phyloP scores from a whole-genome alignment of 2,888 invertebrate genomes.

The Syrphus vitripennis region DNA sequence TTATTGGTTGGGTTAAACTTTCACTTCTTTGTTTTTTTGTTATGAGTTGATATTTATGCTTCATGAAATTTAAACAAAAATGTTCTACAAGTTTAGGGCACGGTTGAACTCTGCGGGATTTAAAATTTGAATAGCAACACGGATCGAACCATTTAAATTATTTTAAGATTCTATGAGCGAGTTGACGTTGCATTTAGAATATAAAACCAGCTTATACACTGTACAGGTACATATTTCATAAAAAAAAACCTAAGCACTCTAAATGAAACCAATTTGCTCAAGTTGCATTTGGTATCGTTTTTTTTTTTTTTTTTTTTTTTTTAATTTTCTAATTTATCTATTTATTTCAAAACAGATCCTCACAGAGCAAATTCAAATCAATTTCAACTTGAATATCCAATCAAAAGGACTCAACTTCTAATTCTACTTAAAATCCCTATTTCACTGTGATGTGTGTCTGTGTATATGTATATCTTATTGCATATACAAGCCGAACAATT shows the following conservation, averaged over 20 bases:
- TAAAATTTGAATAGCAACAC: too few species aligned
- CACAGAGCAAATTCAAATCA: constrained; percentile 45
- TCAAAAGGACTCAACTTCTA: constrained; percentile 57
- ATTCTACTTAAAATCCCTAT: constrained; percentile 43
- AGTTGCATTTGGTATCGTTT: neutral
- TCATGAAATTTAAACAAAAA: too few species aligned
- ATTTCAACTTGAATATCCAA: constrained; percentile 58
- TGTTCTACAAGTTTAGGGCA: too few species aligned
- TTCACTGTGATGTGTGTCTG: neutral
- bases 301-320: neutral
- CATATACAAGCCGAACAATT: constrained; percentile 49
- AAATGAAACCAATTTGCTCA: constrained; percentile 12
- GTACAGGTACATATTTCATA: neutral
- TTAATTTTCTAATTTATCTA: constrained; percentile 27
- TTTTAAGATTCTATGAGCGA: too few species aligned
- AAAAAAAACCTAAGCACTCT: neutral
- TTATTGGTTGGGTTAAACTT: too few species aligned
- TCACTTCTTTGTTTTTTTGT: too few species aligned
- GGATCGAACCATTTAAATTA: too few species aligned
- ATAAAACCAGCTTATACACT: neutral
- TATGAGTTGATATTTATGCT: too few species aligned
- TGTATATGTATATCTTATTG: neutral
- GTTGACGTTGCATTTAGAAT: neutral
- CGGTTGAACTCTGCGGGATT: too few species aligned
- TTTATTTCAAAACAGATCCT: constrained; percentile 37